Percentiles rank a stretch among this genome's conserved stretches.
Conservation (phyloP, 2,888 invertebrate species). For the Melanargia galathea region DNA sequence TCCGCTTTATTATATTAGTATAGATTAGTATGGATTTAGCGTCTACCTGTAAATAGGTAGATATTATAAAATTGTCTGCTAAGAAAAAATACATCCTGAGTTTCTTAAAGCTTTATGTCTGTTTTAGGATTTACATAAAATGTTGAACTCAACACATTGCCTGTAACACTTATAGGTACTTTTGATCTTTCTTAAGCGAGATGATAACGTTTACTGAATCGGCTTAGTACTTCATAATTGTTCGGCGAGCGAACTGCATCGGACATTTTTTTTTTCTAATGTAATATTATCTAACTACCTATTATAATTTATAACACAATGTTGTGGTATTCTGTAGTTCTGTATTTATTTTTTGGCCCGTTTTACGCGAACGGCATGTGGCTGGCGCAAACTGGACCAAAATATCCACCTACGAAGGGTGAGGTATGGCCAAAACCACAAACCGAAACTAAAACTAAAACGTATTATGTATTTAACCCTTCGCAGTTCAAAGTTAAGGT, state of each 20-base stretch:
- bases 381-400: conserved; percentile 71
- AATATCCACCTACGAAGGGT: conserved; percentile 81
- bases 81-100: too few relatives aligned
- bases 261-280: background rate
- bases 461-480: conserved; percentile 71
- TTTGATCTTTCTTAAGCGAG: background rate
- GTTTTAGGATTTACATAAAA: too few relatives aligned
- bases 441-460: conserved; percentile 63
- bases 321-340: conserved; percentile 24
- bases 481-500: conserved; percentile 75
- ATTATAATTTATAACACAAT: conserved; percentile 9
- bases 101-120: too few relatives aligned
- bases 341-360: conserved; percentile 23
- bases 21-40: too few relatives aligned
- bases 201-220: conserved; percentile 1
- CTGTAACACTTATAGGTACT: conserved; percentile 1
- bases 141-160: background rate
- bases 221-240: background rate
- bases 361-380: conserved; percentile 25
- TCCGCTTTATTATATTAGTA: too few relatives aligned
- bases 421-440: conserved; percentile 87
- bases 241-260: background rate
- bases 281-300: background rate
- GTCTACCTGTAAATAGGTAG: too few relatives aligned
- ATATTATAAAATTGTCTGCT: too few relatives aligned